These are phyloP conservation scores for Hypsibius dujardini DNA, from an alignment of 1,140 invertebrate species.

Conservation along the genomic window DNA sequence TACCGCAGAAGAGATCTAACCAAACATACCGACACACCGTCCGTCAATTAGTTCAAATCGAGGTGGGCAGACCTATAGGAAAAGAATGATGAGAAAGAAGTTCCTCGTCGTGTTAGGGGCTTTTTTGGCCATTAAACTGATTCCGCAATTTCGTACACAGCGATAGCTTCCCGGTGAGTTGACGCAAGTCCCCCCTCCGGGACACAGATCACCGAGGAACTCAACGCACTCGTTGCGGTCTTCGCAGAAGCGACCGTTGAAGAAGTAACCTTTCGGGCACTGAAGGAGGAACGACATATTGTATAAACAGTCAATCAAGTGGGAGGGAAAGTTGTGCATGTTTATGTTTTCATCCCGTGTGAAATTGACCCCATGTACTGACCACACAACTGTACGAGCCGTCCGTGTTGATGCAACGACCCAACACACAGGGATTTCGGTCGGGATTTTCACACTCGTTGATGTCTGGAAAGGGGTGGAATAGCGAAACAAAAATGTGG, in stretches of 20 bases:
- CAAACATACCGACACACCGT: not conserved
- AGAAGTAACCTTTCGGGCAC: constrained; percentile 15
- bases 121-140: too few relatives aligned
- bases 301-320: too few relatives aligned
- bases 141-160: constrained; percentile 31
- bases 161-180: constrained; percentile 50
- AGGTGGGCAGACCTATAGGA: constrained; percentile 40
- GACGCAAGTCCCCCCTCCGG: constrained; percentile 44
- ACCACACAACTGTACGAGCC: constrained; percentile 39
- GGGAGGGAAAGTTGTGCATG: too few relatives aligned
- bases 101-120: too few relatives aligned
- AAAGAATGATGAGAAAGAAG: too few relatives aligned
- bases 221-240: constrained; percentile 16
- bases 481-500: constrained; percentile 8
- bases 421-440: constrained; percentile 44
- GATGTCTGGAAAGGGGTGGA: constrained; percentile 36
- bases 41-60: constrained; percentile 42
- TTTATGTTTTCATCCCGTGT: too few relatives aligned
- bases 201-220: constrained; percentile 13
- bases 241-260: constrained; percentile 3
- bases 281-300: too few relatives aligned
- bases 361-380: too few relatives aligned
- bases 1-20: not conserved
- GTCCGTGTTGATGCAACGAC: constrained; percentile 43
- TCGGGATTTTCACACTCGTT: constrained; percentile 43